Base-by-base conservation (phyloP, 2,888 invertebrate species). In the Trichopoda pennipes region DNA sequence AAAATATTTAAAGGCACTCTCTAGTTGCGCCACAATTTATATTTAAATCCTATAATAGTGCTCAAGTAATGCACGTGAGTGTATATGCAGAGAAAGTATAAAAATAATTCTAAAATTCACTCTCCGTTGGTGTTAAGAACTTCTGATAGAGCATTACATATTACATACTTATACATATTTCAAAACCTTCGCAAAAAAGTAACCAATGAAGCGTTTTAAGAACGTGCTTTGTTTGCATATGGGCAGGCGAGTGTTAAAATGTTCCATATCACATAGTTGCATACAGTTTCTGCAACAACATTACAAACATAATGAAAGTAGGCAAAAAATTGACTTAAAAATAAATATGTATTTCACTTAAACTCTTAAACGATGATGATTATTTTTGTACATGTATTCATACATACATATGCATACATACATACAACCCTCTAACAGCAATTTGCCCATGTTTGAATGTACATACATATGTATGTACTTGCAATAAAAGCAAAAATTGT, bases 131-230 rank as follows among this genome's bases (percentile, higher is more conserved):
- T 44, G 32, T 44, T 58, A 23, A 32, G 17, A 78, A 56, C 23
- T 63, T 68, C 49, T 68, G 61, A 23, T 47, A 77, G 56, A 81
- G 56, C 44, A 56, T 53, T 72, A n/a, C n/a, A n/a, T n/a, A n/a
- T n/a, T n/a, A n/a, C n/a, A n/a, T n/a, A n/a, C n/a, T n/a, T 44
- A 69, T 81, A 76, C 58, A 76, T 69, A 77, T 61, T 76, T 68
- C 28, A 75, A 80, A 51, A 12, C 23, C 55, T n/a, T n/a, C 63
- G 53, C 53, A 66, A 78, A 80, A 78, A 80, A 72, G 78, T 69
- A 79, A 79, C 74, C 83, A 81, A 84, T 81, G 79, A 84, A 84
- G 84, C 83, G 47, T 76, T 23, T 60, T 53, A 8, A 32, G 35
- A 66, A 83, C 82, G 70, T 82, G 80, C 61, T 80, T 60, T 72